These are phyloP conservation scores for Microctonus hyperodae DNA, from an alignment of 2,888 invertebrate species.

Conservation along the genomic window DNA sequence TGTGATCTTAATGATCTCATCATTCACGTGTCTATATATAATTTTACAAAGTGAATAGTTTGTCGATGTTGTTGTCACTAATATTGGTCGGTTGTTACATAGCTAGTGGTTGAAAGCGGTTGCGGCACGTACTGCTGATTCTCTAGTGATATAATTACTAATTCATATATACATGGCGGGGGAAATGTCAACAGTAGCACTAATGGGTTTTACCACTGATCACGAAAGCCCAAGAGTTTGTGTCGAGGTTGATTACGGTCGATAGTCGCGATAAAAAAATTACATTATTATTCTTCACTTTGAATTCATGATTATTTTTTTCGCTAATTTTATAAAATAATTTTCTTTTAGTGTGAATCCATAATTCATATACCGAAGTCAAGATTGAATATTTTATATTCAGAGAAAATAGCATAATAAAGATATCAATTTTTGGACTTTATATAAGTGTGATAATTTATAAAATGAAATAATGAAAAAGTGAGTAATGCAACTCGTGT, in stretches of 20 bases:
- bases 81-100: neutral
- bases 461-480: no score
- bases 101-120: neutral
- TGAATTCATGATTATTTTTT: neutral
- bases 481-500: neutral
- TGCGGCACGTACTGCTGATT: neutral
- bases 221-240: neutral
- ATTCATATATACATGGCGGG: constrained; percentile 18
- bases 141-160: constrained; percentile 22
- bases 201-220: constrained; percentile 12
- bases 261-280: constrained; percentile 5
- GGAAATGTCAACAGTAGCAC: constrained; percentile 17
- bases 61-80: constrained; percentile 10
- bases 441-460: no score
- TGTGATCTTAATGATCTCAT: constrained; percentile 30
- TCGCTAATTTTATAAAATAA: no score
- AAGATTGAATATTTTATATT: no score
- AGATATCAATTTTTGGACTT: neutral
- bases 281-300: neutral
- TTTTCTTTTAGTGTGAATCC: no score
- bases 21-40: neutral
- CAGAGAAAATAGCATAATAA: no score
- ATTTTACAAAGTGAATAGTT: constrained; percentile 22
- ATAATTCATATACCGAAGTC: no score
- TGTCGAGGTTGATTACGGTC: constrained; percentile 12